Evolutionary conservation across 2,888 invertebrate genomes (phyloP), one percentile per base, ranked within the genome.

Genomic region (Linyphia triangularis): DNA sequence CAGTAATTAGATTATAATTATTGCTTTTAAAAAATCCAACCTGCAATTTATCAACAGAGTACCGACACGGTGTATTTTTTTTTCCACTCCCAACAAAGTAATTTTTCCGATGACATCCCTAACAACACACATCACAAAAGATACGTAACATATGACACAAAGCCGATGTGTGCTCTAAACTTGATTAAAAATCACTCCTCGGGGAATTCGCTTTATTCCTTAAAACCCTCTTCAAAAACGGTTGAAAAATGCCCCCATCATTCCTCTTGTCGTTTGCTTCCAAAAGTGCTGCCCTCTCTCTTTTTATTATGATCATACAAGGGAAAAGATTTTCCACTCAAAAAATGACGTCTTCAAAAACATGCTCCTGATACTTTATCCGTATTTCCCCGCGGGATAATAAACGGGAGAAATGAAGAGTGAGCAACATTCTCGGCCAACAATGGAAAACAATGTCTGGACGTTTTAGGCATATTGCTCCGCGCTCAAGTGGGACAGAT

Each of bases 401-500:
- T 81, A 88, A 81, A 40, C 73, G 9, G 28, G 43, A 86, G 73
- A 75, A 40, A 81, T 81, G 81, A 69, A 73, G 67, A 79, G 81
- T 81, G 75, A 73, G 75, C 43, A 67, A 33, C 33, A 75, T 75
- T 83, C 75, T 33, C 26, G 19, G 22, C 75, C 67, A 63, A 63
- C 63, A 72, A 30, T 40, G 81, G 5, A 51, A 51, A 51, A 9
- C 51, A 51, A 51, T 51, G 51, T 51, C 51, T 57, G 13, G 40
- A 65, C 81, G 73, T 88, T 88, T 88, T 88, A 88, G 86, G 81
- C 86, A 88, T 88, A 88, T 88, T 88, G 86, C 86, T 81, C 40
- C 33, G n/a, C 37, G 72, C 26, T 61, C 86, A 75, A 86, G 73
- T 28, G 86, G 86, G 86, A 88, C 75, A 75, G 59, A 88, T 81